phyloP scores from a whole-genome alignment of 2,113 vertebrate genomes.

The Felis chaus region DNA sequence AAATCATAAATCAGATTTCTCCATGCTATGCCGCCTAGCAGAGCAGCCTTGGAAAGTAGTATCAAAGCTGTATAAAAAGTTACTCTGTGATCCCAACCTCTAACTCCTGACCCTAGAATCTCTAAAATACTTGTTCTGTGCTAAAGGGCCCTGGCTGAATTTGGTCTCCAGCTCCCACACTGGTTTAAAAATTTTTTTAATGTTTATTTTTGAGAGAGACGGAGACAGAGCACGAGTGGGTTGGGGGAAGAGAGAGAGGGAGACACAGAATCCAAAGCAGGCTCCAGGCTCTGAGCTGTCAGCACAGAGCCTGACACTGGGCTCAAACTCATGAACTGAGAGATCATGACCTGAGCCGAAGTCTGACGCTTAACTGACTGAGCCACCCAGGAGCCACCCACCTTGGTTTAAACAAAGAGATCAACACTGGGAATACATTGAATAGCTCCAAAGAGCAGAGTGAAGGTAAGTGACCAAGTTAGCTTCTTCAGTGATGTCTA shows the following conservation, averaged over 20 bases:
- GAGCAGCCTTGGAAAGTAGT: neutral
- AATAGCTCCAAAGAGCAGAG: neutral
- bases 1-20: neutral
- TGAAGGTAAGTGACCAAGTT: neutral
- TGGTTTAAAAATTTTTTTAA: neutral
- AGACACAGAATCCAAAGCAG: no score
- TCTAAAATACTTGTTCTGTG: neutral
- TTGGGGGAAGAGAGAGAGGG: no score
- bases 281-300: no score
- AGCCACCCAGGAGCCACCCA: no score
- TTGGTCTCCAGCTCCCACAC: neutral
- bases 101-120: neutral
- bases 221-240: no score
- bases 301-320: no score
- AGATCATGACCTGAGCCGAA: no score
- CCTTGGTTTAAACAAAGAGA: neutral
- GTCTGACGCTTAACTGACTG: no score
- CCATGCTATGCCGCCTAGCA: neutral
- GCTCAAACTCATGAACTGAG: no score
- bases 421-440: no score
- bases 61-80: neutral
- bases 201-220: no score
- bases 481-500: neutral
- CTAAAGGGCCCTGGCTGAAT: neutral
- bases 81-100: neutral